Evolutionary conservation across 2,113 vertebrate species (phyloP), one percentile per base, ranked within the genome.

Genomic region (Sinocyclocheilus grahami): DNA sequence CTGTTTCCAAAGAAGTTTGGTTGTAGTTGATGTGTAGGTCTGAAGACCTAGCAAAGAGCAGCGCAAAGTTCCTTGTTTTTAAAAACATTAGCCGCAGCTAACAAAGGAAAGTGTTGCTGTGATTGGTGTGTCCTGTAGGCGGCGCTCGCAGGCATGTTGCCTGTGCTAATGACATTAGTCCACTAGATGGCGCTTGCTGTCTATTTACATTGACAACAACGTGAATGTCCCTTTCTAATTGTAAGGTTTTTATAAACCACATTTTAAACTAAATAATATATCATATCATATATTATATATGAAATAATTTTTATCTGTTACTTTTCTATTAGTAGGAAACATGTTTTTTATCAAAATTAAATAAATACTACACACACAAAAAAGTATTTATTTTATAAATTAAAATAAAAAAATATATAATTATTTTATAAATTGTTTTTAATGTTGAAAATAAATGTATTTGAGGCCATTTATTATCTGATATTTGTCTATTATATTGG

Each of bases 151-250:
- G 79, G 37, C 0, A 0, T 16, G 33, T 20, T 14, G 22, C 13
- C 16, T 48, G 53, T 46, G 13, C 7, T 42, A 76, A 55, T 89
- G 14, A n/a, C 14, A 72, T 10, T 72, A 71, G 22, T 30, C 78
- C 88, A 89, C 82, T 72, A 87, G 88, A 85, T 89, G 86, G 78
- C 85, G 80, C 24, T 62, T 48, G 11, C 11, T 67, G 9, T 53
- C 51, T 1, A 5, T 72, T 60, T 53, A 55, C 63, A 9, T 13
- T 27, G 20, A 65, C 5, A 16, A 46, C 20, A 42, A 63, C 58
- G 18, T 4, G 27, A 78, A 37, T 4, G 20, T 7, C 18, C 10
- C 18, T n/a, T 22, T 22, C 18, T 60, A 55, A 1, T 37, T 37
- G 37, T 5, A 0, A 37, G 37, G 0, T 78, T 33, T 30, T 30